Base-by-base conservation (phyloP, 2,113 vertebrate species). In the Oryzias curvinotus region DNA sequence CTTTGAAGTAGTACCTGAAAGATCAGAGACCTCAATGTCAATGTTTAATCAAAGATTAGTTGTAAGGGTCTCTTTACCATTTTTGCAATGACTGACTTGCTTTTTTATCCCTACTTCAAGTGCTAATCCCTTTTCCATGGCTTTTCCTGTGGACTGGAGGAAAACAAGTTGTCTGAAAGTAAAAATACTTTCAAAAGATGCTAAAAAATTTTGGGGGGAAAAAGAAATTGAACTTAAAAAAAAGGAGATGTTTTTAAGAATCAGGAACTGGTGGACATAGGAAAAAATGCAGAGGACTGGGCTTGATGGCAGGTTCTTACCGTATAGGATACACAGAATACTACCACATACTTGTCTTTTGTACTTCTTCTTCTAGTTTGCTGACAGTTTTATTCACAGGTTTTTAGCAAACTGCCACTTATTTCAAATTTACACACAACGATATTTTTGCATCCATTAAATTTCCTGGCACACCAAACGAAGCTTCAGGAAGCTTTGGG, bases 1-100 rank as follows among this genome's bases (percentile, higher is more conserved):
- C 95, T 93, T 93, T 96, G 89, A 98, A 99, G 85, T 99, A 99
- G 89, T 99, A 99, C 81, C 97, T 99, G 43, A 43, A 73, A 5
- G 26, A 52, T 71, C 93, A 89, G 50, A 76, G 43, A 72, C 13
- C 23, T 51, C 41, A 52, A 26, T 14, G 52, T 12, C 14, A 14
- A 4, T 23, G 30, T 62, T 75, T 57, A 63, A 68, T n/a, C 28
- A 50, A 41, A 52, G 48, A 52, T 59, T 68, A 41, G 54, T 49
- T 14, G 25, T 16, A 60, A 42, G 12, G 46, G 56, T 62, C 13
- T 47, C 28, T 77, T 48, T 28, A 60, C 28, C 55, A 17, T 60
- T 23, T 58, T 59, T 72, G 68, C 73, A 77, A 23, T 51, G 51
- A 61, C 54, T 60, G 84, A 87, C 74, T 28, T 12, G 51, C 30